A percentile compares a stretch with the other conserved stretches of the same genome.
Evolutionary conservation across 1,140 invertebrate species (phyloP).

Genomic region (Mylabris phalerata): DNA sequence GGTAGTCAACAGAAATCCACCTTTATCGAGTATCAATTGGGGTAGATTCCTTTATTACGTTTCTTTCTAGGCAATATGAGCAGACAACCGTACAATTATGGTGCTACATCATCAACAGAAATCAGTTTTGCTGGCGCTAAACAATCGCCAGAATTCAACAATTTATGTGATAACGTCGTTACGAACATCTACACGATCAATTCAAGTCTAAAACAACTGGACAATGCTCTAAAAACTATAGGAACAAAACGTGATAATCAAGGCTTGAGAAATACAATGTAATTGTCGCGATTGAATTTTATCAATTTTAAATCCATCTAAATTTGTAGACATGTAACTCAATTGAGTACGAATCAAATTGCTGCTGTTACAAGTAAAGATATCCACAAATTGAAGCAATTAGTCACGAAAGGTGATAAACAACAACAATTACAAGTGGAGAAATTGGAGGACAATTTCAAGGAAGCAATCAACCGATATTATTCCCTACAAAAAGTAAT

Average conservation of each 20-base stretch:
- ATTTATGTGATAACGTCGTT: constrained; percentile 65
- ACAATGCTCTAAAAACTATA: constrained; percentile 66
- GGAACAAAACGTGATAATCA: constrained; percentile 69
- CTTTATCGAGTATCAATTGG: too few species aligned
- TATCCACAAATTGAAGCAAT: constrained; percentile 59
- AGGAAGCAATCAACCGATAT: constrained; percentile 70
- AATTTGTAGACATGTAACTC: constrained; percentile 65
- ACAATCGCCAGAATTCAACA: constrained; percentile 67
- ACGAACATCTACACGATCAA: constrained; percentile 74
- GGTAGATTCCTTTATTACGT: too few species aligned
- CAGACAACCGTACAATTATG: constrained; percentile 31
- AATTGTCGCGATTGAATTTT: constrained; percentile 35
- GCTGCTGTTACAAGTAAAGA: constrained; percentile 66
- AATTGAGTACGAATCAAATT: constrained; percentile 67
- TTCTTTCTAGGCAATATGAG: constrained; percentile 7
- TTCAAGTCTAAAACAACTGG: constrained; percentile 59
- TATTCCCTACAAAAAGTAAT: constrained; percentile 68
- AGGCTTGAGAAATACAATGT: constrained; percentile 59
- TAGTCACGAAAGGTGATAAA: constrained; percentile 62
- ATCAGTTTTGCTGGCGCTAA: constrained; percentile 47
- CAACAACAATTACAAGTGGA: constrained; percentile 76
- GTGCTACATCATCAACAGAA: constrained; percentile 31
- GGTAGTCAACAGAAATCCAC: too few species aligned
- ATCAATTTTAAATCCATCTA: background rate
- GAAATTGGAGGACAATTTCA: constrained; percentile 72